Conservation (phyloP, 1,140 invertebrate genomes). For the Drosophila nannoptera region DNA sequence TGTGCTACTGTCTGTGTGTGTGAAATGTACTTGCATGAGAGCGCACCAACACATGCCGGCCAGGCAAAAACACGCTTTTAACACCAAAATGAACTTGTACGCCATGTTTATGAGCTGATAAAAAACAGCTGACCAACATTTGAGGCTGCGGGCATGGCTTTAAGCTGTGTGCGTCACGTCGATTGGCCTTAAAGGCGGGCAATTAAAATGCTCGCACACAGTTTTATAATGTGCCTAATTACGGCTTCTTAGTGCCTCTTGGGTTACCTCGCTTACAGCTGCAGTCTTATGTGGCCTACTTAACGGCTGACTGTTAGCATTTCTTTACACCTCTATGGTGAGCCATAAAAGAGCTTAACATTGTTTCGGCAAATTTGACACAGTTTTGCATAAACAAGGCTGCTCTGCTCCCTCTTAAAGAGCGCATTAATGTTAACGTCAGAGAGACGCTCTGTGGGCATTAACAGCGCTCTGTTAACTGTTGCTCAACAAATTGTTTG, state of each 20-base stretch:
- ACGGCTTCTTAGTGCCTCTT: slow-evolving; percentile 15
- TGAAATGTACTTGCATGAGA: slow-evolving; percentile 36
- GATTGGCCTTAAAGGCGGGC: slow-evolving; percentile 18
- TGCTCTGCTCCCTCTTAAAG: slow-evolving; percentile 47
- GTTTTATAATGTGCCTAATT: slow-evolving; percentile 30
- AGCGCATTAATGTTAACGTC: slow-evolving; percentile 37
- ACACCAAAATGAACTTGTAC: slow-evolving; percentile 74
- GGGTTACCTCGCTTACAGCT: slow-evolving; percentile 6
- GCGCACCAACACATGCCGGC: slow-evolving; percentile 33
- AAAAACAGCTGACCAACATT: slow-evolving; percentile 76
- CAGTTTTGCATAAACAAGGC: slow-evolving; percentile 30
- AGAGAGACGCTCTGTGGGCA: slow-evolving; percentile 1
- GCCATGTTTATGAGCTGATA: slow-evolving; percentile 76
- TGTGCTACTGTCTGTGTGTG: slow-evolving; percentile 26
- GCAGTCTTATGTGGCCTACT: slow-evolving; percentile 47
- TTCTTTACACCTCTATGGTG: slow-evolving; percentile 37
- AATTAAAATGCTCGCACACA: neutral
- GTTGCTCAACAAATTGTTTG: slow-evolving; percentile 31
- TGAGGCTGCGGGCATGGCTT: slow-evolving; percentile 41
- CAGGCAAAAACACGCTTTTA: slow-evolving; percentile 66
- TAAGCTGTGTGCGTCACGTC: slow-evolving; percentile 25
- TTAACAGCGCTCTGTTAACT: slow-evolving; percentile 21
- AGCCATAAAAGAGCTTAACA: slow-evolving; percentile 53
- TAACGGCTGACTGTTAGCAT: slow-evolving; percentile 50
- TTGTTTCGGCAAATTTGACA: slow-evolving; percentile 38